Evolutionary conservation across 2,113 vertebrate species (phyloP), one percentile per base, ranked within the genome.

Genomic region (Bubo scandiacus): DNA sequence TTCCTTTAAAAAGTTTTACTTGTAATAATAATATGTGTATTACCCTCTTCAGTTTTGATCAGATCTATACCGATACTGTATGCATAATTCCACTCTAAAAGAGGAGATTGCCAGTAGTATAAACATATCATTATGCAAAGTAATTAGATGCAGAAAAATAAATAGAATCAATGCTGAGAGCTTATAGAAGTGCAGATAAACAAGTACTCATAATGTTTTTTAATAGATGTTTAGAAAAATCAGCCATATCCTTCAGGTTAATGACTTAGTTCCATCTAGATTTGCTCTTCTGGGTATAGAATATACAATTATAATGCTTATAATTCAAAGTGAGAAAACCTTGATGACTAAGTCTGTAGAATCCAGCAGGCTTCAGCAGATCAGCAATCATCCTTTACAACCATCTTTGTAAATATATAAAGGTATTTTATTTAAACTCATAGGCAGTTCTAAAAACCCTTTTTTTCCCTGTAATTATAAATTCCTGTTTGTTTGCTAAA

Each of bases 61-160:
- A 36, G 29, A 88, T 88, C 68, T 88, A 32, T 82, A 90, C 19
- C 36, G 75, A 74, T 52, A 86, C 62, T 54, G 11, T 86, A 93
- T 19, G 5, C 90, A 89, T 94, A 93, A 96, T 95, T 94, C 81
- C 34, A 57, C 38, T 91, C 34, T 75, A 49, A 92, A 92, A 93
- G 34, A 92, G 58, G 77, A 95, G 77, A 91, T 75, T 97, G 83
- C 68, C 49, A 75, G 77, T 92, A 95, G 84, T 95, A 95, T 96
- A 96, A 97, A 97, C 92, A 97, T 89, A 85, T 97, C 86, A 96
- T 96, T 95, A 97, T 95, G 82, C 65, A 93, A 92, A 92, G 68
- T 93, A 97, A 97, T 97, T 97, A 97, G 86, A 94, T 94, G 90
- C 74, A 90, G 81, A 94, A 93, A 97, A 96, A 86, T 79, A 96